Base-by-base conservation (phyloP, 2,797 vertebrate species). In the Enteromius thamalakanensis region DNA sequence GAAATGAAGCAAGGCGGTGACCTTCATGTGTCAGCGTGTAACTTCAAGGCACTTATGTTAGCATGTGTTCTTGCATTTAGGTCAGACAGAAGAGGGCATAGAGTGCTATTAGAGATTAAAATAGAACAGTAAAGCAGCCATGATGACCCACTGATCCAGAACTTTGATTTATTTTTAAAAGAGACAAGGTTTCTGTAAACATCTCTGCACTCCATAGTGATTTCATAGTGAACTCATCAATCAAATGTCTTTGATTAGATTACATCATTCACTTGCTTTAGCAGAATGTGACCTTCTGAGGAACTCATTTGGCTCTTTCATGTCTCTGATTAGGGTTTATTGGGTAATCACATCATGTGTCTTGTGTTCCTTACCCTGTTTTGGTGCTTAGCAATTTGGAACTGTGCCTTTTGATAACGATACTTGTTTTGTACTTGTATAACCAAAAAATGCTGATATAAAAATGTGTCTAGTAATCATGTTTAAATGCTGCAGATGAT, bases 231-330 rank as follows among this genome's bases (percentile, higher is more conserved):
- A 84, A 79, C 3, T 14, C 67, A 71, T 86, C 51, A 84, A 79
- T 85, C 77, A 83, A 64, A 23, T 62, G 47, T 21, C 15, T 83
- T 51, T 81, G 83, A 89, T 85, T 76, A 83, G 80, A 86, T 89
- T 86, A 47, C 64, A 75, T 88, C 64, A 85, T 26, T 85, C 34
- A 76, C 11, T 69, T n/a, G 62, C 14, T 79, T 79, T 6, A 21
- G 23, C 62, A 26, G 32, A 75, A 68, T 55, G 62, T 81, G n/a
- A 55, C 71, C 49, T 79, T 8, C 32, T 34, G 2, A 49, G 80
- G 67, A 80, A 86, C 55, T 37, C 12, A 65, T 53, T 37, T 53
- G 62, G 21, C 69, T 53, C 84, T 87, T 85, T 85, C 64, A 85
- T 88, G 80, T 86, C 14, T 29, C 62, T 86, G 82, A 76, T 72